Evolutionary conservation across 2,113 vertebrate species (phyloP), one percentile per base, ranked within the genome.

Genomic region (Rhynchomys soricoides): DNA sequence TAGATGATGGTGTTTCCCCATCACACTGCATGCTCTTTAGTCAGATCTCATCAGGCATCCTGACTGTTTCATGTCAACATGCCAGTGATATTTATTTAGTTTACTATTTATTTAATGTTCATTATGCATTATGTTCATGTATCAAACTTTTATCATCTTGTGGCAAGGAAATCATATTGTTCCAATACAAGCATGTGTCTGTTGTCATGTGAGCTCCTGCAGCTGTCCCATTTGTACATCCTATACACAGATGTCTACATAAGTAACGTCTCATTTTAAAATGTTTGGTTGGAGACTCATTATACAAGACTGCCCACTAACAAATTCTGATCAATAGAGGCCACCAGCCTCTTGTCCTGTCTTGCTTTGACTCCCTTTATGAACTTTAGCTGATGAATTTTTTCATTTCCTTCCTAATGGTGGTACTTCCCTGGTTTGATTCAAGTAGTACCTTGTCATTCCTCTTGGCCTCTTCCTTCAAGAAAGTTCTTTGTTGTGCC

Each of bases 111-210:
- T 78, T 91, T 48, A 57, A 16, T 96, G 24, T 52, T 89, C 71
- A 86, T 90, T 90, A 17, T 74, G 34, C 48, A 59, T 75, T 86
- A 70, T 34, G 81, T 50, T 77, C 15, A 52, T 52, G 34, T 87
- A 71, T 83, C 70, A 90, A 71, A 75, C 82, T 78, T 94, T 89
- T 57, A 45, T 82, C 5, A 71, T 81, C 90, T 95, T 43, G 77
- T 86, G 10, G 4, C 55, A 90, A 73, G 77, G 68, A 52, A 82
- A 43, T 91, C n/a, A 92, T 34, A 78, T 16, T 71, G 64, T 24
- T 90, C 93, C 71, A 64, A 48, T 57, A 59, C 45, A 66, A 91
- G 31, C 52, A 71, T 50, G 24, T 5, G 3, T 87, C 83, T 52
- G 78, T 26, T 95, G 19, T 85, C 45, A 62, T 6, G 5, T 62